Evolutionary conservation across 2,113 vertebrate species (phyloP).

Genomic region (Chaetops frenatus): DNA sequence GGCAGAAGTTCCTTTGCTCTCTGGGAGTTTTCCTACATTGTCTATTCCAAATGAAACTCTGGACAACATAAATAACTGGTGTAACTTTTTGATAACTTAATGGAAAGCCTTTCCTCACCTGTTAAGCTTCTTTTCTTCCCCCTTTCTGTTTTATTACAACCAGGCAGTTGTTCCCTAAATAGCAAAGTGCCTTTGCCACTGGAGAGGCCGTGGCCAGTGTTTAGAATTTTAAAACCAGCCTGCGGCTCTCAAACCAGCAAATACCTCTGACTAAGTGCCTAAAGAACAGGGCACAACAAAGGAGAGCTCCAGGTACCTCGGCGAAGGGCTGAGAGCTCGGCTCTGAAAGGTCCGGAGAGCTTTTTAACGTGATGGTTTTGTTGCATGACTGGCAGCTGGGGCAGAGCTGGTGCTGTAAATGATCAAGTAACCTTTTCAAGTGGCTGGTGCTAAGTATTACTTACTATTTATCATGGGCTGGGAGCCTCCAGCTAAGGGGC

Average conservation of each 20-base stretch:
- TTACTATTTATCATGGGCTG: slow-evolving; percentile 47
- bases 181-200: slow-evolving; percentile 35
- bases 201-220: neutral
- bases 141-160: slow-evolving; percentile 10
- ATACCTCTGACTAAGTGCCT: slow-evolving; percentile 55
- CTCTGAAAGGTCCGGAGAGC: slow-evolving; percentile 38
- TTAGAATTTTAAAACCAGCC: slow-evolving; percentile 36
- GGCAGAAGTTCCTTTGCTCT: neutral
- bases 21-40: neutral
- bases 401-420: slow-evolving; percentile 33
- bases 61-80: slow-evolving; percentile 17
- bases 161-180: slow-evolving; percentile 30
- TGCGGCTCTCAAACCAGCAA: slow-evolving; percentile 40
- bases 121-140: slow-evolving; percentile 28
- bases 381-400: slow-evolving; percentile 46
- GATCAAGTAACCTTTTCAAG: slow-evolving; percentile 45
- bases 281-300: slow-evolving; percentile 31
- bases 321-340: slow-evolving; percentile 7
- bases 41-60: slow-evolving; percentile 26
- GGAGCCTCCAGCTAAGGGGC: slow-evolving; percentile 48
- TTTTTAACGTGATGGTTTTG: slow-evolving; percentile 27
- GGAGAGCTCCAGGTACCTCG: slow-evolving; percentile 26
- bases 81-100: slow-evolving; percentile 28
- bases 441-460: slow-evolving; percentile 36
- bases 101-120: neutral